Conservation (phyloP, 2,888 invertebrate species). For the Lacanobia wlatinum region DNA sequence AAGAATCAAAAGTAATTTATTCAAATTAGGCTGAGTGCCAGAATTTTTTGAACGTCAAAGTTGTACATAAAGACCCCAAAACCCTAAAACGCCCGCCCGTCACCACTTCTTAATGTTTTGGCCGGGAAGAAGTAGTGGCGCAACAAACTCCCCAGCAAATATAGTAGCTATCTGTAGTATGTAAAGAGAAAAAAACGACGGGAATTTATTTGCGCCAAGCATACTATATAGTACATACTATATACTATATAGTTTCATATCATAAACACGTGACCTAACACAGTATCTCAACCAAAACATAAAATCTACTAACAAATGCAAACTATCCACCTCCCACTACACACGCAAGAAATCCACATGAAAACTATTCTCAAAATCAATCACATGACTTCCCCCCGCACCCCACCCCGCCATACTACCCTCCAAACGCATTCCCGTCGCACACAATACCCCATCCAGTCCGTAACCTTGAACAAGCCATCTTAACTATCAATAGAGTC, state of each 20-base stretch:
- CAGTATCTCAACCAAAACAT: neutral
- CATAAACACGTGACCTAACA: neutral
- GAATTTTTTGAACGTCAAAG: no score
- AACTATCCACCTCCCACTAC: neutral
- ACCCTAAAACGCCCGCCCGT: no score
- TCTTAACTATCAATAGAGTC: constrained; percentile 86
- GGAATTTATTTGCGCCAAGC: no score
- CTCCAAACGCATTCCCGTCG: constrained; percentile 51
- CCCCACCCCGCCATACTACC: constrained; percentile 29
- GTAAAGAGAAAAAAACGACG: no score
- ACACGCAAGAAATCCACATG: constrained; percentile 8
- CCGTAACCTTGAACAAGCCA: constrained; percentile 69
- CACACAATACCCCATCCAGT: constrained; percentile 63
- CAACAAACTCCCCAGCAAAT: no score
- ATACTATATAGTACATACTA: no score
- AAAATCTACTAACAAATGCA: neutral
- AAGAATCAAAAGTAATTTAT: no score
- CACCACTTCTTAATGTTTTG: no score
- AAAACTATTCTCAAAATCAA: constrained; percentile 50
- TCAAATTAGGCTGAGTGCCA: no score
- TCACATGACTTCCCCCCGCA: constrained; percentile 22
- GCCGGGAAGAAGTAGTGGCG: no score
- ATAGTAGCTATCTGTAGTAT: no score
- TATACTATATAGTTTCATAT: neutral
- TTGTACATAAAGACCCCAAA: no score